Base-by-base conservation (phyloP, 2,113 vertebrate species). In the Octodon degus region DNA sequence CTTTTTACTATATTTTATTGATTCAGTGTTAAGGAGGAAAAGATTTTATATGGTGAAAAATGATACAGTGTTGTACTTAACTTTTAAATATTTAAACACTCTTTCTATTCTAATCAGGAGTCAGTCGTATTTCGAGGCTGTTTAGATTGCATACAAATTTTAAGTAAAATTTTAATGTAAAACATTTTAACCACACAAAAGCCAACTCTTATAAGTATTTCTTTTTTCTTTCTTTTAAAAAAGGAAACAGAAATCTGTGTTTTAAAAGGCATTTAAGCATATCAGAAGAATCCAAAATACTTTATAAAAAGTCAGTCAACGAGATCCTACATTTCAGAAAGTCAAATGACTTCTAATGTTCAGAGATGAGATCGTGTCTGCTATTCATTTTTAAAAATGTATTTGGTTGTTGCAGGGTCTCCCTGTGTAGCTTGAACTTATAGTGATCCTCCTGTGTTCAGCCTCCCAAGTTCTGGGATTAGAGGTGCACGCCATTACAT, bases 31-130 rank as follows among this genome's bases (percentile, higher is more conserved):
- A 43, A 27, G 5, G 60, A 83, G 58, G n/a, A 72, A 95, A 40
- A 32, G 24, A 84, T 68, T 91, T 90, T 74, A 43, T 53, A 11
- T 63, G 67, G 20, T 34, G 47, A 43, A 67, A 27, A 85, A 63
- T 67, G 27, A 67, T 37, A 30, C 7, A 63, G 34, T 76, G 74
- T 6, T 43, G 7, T 58, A 27, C 12, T 79, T 76, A 11, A 60
- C 20, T 62, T 92, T 55, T 76, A 55, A 94, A 68, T 93, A 82
- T 76, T 91, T 53, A 96, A 90, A 24, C 17, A 27, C 34, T 86
- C 8, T 76, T 89, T 83, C 20, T 68, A 16, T 30, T 76, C 1
- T 83, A 67, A 63, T 89, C 10, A 82, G 25, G 5, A 87, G 12
- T 87, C 40, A 79, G 1, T 43, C 53, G 53, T 96, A 86, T 89